Evolutionary conservation across 2,113 vertebrate species (phyloP).

Genomic region (Theristicus caerulescens): DNA sequence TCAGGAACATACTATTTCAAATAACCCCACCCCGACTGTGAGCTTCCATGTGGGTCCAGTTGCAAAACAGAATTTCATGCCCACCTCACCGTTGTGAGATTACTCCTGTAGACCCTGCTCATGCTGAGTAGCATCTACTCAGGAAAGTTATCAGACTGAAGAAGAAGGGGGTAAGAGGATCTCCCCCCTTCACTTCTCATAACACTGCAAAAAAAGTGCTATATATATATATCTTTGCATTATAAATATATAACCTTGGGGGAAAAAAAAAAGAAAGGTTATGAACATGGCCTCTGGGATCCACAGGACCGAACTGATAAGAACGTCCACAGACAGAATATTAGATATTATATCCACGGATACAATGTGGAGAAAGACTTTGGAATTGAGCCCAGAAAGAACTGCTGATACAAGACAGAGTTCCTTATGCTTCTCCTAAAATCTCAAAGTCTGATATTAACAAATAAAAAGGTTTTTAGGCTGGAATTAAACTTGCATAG

Average conservation of each 20-base stretch:
- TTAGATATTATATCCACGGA: not conserved
- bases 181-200: not conserved
- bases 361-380: not conserved
- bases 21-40: not conserved
- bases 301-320: not conserved
- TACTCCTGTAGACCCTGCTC: not conserved
- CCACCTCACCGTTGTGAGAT: not conserved
- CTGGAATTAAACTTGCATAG: not conserved
- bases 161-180: not conserved
- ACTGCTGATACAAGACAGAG: not conserved
- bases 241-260: not conserved
- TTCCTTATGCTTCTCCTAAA: conserved; percentile 6
- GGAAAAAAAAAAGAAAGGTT: not conserved
- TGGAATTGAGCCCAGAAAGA: conserved; percentile 38
- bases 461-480: conserved; percentile 8
- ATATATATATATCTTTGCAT: not conserved
- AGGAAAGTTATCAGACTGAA: not conserved
- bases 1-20: not conserved
- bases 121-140: not conserved
- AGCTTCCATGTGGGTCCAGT: not conserved
- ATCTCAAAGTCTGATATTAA: not conserved
- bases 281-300: conserved; percentile 9
- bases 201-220: not conserved
- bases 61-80: not conserved
- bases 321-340: not conserved